Evolutionary conservation across 2,797 vertebrate species (phyloP), one percentile per base, ranked within the genome.

Genomic region (Cryptoprocta ferox): DNA sequence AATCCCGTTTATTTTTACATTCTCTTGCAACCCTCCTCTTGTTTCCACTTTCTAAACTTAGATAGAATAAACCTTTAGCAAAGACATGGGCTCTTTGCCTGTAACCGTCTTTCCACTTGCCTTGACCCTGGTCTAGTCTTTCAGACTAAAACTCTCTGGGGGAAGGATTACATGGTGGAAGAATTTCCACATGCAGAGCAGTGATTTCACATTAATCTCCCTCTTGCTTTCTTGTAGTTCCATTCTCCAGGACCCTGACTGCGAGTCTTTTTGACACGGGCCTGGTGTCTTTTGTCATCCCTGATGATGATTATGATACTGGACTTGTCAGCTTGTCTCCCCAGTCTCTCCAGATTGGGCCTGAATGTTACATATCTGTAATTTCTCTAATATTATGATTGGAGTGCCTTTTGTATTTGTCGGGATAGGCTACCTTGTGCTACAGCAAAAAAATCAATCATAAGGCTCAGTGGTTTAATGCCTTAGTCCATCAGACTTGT

Each of bases 31-130:
- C 6, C 15, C 16, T 96, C 39, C 45, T 90, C 65, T 92, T 96
- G 59, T 95, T 91, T 84, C 65, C 28, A 78, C 39, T 75, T 88
- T 84, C 84, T 88, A 92, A 93, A 26, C 56, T 83, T 93, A 95
- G 24, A 56, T 61, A 45, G 84, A 90, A 83, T 86, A 93, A 84
- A 95, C 28, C 48, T 59, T 94, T 79, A 45, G 86, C 73, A 94
- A 95, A 98, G 66, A 75, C 42, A 79, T 30, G 15, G 56, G 26
- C n/a, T 87, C 63, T 80, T 84, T 71, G 50, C n/a, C 75, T 80
- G 0, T 89, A 71, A 85, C 26, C 45, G 11, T 73, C 45, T 66
- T 0, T 75, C 39, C 9, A 39, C 53, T 86, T 89, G 39, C 48
- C 24, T 50, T 89, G 90, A 83, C n/a, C 70, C 53, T 87, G 59